Evolutionary conservation across 2,888 invertebrate species (phyloP).

Genomic region (Germaria angustata): DNA sequence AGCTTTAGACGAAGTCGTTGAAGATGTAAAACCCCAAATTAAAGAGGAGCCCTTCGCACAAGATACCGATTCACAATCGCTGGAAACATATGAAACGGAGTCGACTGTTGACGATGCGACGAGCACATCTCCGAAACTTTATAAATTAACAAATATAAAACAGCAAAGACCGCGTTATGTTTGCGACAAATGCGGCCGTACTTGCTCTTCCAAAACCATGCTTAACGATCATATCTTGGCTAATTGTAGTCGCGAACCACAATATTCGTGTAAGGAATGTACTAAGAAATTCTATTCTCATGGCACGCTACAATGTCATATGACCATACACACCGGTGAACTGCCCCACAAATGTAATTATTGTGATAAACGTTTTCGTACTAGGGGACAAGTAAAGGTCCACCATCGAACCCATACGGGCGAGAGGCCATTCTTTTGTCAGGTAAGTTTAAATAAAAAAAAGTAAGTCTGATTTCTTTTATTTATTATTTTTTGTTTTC

Average conservation of each 20-base stretch:
- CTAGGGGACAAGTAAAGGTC: constrained; percentile 77
- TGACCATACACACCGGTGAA: constrained; percentile 76
- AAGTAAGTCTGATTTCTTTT: not conserved
- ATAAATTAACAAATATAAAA: constrained; percentile 23
- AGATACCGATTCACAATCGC: constrained; percentile 24
- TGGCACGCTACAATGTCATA: constrained; percentile 74
- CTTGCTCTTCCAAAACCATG: constrained; percentile 67
- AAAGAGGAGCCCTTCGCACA: constrained; percentile 33
- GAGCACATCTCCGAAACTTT: not conserved
- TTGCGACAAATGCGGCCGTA: constrained; percentile 70
- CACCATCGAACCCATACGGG: constrained; percentile 78
- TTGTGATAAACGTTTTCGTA: constrained; percentile 77
- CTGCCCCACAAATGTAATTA: constrained; percentile 75
- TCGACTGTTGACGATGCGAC: not conserved
- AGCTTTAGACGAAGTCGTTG: not conserved
- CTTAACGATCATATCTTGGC: constrained; percentile 69
- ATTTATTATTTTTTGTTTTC: not conserved
- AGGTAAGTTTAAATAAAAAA: constrained; percentile 69
- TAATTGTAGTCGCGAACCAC: constrained; percentile 69
- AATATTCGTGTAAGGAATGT: constrained; percentile 72
- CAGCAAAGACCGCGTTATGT: constrained; percentile 39
- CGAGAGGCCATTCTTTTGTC: constrained; percentile 77
- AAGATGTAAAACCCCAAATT: constrained; percentile 12
- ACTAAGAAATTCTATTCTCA: constrained; percentile 74
- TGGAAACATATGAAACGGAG: constrained; percentile 9